These are phyloP conservation scores for Eurystomus gularis DNA, from an alignment of 2,113 vertebrate species.

Conservation along the genomic window DNA sequence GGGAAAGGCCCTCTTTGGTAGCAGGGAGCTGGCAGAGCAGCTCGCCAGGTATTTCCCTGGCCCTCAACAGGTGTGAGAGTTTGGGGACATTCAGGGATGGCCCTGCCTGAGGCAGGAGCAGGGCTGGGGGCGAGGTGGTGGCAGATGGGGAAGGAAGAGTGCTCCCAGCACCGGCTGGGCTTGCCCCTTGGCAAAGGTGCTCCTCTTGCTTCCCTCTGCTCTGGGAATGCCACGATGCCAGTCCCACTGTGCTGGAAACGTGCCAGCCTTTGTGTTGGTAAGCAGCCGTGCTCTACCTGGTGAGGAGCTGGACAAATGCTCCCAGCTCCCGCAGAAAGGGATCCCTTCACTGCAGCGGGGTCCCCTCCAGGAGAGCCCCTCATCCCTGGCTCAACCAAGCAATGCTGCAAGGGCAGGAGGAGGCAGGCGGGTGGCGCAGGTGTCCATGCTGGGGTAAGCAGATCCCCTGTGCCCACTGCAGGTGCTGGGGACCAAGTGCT, in stretches of 20 bases:
- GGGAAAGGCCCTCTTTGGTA: not conserved
- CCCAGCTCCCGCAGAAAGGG: not conserved
- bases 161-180: not conserved
- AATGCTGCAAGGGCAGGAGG: constrained; percentile 35
- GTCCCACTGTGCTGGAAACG: not conserved
- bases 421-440: not conserved
- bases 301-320: rapidly evolving
- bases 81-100: not conserved
- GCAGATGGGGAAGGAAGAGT: not conserved
- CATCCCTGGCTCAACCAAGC: not conserved
- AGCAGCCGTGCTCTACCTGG: rapidly evolving
- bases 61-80: rapidly evolving
- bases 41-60: not conserved
- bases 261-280: not conserved
- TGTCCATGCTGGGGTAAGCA: constrained; percentile 27
- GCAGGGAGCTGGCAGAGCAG: not conserved
- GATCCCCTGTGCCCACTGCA: not conserved
- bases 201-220: not conserved
- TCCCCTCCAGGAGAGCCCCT: too few species aligned
- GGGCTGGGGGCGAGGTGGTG: not conserved
- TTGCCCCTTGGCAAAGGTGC: not conserved
- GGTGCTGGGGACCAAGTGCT: not conserved
- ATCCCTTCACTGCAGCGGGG: not conserved
- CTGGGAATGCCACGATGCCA: rapidly evolving
- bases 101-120: not conserved